These are phyloP conservation scores for Toxotes jaculatrix DNA, from an alignment of 2,113 vertebrate species.

Conservation along the genomic window DNA sequence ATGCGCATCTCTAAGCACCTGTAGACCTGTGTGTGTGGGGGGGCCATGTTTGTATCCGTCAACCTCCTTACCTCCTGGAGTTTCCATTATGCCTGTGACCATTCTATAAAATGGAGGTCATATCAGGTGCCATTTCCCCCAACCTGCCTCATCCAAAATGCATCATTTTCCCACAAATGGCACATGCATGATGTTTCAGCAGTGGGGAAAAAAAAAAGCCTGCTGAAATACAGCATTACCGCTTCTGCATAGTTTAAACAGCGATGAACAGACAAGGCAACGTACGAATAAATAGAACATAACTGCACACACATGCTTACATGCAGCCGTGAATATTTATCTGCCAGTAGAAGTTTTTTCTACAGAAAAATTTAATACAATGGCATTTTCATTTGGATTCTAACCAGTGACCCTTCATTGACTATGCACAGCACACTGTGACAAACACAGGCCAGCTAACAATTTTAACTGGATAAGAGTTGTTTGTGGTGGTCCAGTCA, in stretches of 20 bases:
- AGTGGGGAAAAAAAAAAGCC: constrained; percentile 42
- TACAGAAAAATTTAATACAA: neutral
- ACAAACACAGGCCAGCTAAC: too few species aligned
- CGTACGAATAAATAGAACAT: neutral
- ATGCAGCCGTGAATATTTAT: neutral
- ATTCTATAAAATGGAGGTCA: constrained; percentile 84
- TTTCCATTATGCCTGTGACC: constrained; percentile 82
- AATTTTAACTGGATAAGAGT: too few species aligned
- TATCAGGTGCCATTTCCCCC: constrained; percentile 77
- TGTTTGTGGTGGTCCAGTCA: too few species aligned
- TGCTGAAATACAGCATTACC: constrained; percentile 25
- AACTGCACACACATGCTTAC: neutral
- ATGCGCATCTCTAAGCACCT: constrained; percentile 5
- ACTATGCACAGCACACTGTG: too few species aligned
- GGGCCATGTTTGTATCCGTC: constrained; percentile 40
- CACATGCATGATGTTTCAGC: constrained; percentile 68
- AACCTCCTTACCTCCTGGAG: constrained; percentile 79
- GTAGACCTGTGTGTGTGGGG: constrained; percentile 12
- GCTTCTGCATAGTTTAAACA: constrained; percentile 42
- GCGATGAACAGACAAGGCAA: neutral
- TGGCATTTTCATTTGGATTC: neutral
- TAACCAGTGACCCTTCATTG: neutral
- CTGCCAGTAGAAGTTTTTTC: neutral
- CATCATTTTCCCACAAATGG: constrained; percentile 79
- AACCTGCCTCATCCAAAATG: constrained; percentile 81